Evolutionary conservation across 2,113 vertebrate genomes (phyloP), one percentile per base, ranked within the genome.

Genomic region (Atlantisia rogersi): DNA sequence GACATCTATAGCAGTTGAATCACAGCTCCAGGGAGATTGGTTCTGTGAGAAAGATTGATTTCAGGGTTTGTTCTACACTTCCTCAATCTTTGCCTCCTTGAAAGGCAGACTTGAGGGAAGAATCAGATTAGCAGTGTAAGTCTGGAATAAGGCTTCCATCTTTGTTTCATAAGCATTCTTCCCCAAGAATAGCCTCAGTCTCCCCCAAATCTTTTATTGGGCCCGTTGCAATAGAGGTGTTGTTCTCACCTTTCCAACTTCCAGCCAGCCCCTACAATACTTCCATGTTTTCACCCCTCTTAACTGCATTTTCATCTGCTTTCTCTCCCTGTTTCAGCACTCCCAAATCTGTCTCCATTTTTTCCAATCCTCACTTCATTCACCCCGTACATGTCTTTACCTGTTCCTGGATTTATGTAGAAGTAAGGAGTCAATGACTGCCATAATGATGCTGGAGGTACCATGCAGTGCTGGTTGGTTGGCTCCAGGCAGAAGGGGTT

Each of bases 381-480:
- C 4, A 1, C 6, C 6, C 4, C 5, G 22, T 18, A n/a, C 0
- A 14, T 3, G 63, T 70, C n/a, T 55, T 79, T 69, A 4, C 15
- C 39, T 56, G 8, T 40, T 82, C n/a, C 62, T 71, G 28, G 48
- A 21, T 76, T 69, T 84, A n/a, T 7, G 5, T 11, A 35, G 64
- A 71, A 52, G 10, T 68, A 29, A 32, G 60, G 48, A 35, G 11
- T 18, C 35, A 48, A 2, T 12, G 25, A 32, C 22, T 62, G 8
- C 28, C 25, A 5, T 40, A n/a, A 48, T 35, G n/a, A 6, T 75
- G 21, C 20, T 81, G 59, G 35, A 89, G 55, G 31, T 29, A 37
- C 35, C 48, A 18, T 11, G 16, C 46, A 12, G 4, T 37, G 28
- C 4, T 25, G 17, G 14, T 21, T 42, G 28, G 2, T n/a, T 80